Evolutionary conservation across 35 echinoderm and acorn worm genomes (phyloP).

Genomic region (Ophioderma brevispina): DNA sequence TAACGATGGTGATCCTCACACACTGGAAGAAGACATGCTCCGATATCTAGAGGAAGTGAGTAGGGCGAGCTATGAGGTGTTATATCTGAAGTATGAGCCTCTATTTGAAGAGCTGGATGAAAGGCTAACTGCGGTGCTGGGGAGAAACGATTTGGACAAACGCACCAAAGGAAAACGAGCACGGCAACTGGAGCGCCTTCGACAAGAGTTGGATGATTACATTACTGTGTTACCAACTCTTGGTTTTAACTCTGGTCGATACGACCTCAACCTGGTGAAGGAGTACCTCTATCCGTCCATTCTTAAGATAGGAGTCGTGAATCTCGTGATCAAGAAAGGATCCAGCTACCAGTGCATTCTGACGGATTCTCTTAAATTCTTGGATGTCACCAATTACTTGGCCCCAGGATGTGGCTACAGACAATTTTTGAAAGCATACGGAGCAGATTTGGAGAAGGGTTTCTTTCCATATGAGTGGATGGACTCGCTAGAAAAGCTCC

Average conservation of each 20-base stretch:
- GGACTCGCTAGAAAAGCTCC: neutral
- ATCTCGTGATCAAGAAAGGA: neutral
- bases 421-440: slow-evolving; percentile 12
- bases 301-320: neutral
- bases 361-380: neutral
- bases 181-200: neutral
- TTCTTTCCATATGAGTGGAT: slow-evolving; percentile 29
- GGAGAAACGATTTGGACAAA: neutral
- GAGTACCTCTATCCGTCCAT: neutral
- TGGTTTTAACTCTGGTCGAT: slow-evolving; percentile 4
- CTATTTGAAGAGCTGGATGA: neutral
- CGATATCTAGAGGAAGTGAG: neutral
- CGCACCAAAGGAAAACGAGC: neutral
- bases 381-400: neutral
- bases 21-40: neutral
- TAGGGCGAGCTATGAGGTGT: neutral
- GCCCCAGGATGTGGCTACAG: neutral
- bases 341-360: neutral
- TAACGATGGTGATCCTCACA: neutral
- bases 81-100: neutral
- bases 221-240: neutral
- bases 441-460: slow-evolving; percentile 14
- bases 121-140: neutral
- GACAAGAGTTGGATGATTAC: neutral
- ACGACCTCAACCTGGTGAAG: neutral